These are phyloP conservation scores for Cybosia mesomella DNA, from an alignment of 2,888 invertebrate genomes.

Conservation along the genomic window DNA sequence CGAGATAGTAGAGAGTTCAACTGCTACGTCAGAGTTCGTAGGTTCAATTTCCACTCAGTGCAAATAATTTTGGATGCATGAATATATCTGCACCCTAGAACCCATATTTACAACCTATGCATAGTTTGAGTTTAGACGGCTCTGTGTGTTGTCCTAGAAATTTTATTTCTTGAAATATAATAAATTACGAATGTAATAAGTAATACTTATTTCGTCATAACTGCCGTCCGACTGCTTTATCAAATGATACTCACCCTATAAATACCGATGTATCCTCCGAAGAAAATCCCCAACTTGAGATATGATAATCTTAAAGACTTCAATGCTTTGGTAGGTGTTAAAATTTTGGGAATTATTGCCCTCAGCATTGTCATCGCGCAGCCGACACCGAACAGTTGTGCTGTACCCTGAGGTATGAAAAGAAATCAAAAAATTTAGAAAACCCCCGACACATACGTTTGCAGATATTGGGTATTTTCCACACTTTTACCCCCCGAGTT, in stretches of 20 bases:
- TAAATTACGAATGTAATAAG: no score
- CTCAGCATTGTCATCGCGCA: slow-evolving; percentile 81
- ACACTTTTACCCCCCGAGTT: no score
- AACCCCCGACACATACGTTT: no score
- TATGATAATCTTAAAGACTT: slow-evolving; percentile 75
- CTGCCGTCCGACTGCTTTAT: not conserved
- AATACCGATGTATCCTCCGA: slow-evolving; percentile 85
- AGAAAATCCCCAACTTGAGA: slow-evolving; percentile 79
- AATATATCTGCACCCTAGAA: not conserved
- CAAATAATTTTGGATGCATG: not conserved
- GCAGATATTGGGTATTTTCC: no score
- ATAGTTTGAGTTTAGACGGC: no score
- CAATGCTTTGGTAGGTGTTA: slow-evolving; percentile 79
- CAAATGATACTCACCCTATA: slow-evolving; percentile 72
- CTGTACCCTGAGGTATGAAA: slow-evolving; percentile 73
- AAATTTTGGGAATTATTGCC: slow-evolving; percentile 73
- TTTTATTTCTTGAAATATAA: no score
- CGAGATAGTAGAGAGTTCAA: no score
- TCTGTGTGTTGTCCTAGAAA: no score
- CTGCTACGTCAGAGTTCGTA: not conserved
- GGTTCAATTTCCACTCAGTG: not conserved
- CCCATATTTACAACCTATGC: not conserved
- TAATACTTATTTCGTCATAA: not conserved
- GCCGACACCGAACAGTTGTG: slow-evolving; percentile 80
- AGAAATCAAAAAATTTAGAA: no score